These are phyloP conservation scores for Amiota communis DNA, from an alignment of 2,888 invertebrate genomes.

Conservation along the genomic window DNA sequence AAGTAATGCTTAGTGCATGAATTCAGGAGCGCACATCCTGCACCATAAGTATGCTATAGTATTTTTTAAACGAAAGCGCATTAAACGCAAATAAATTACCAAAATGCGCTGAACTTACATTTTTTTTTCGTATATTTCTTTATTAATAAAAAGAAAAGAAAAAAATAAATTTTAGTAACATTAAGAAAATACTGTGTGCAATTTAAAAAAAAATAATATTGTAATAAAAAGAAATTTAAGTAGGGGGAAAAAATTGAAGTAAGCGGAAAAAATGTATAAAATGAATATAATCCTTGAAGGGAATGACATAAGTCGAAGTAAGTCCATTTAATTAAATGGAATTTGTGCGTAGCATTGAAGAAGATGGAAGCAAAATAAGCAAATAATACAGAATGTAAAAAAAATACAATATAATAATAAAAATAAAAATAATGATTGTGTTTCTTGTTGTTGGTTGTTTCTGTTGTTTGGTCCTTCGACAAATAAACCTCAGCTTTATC, in stretches of 20 bases:
- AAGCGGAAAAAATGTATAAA: slow-evolving; percentile 20
- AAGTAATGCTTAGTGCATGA: neutral
- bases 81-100: slow-evolving; percentile 16
- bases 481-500: slow-evolving; percentile 18
- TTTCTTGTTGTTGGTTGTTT: too few species aligned
- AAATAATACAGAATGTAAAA: neutral
- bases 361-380: neutral
- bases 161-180: slow-evolving; percentile 5
- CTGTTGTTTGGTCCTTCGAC: neutral
- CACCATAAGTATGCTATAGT: neutral
- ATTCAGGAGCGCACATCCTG: neutral
- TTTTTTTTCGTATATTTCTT: neutral
- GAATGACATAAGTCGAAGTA: slow-evolving; percentile 53
- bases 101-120: slow-evolving; percentile 27
- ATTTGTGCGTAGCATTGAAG: slow-evolving; percentile 37
- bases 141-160: neutral
- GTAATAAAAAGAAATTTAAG: neutral
- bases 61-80: neutral
- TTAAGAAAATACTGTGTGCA: slow-evolving; percentile 8
- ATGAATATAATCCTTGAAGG: slow-evolving; percentile 39
- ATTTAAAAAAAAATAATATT: neutral
- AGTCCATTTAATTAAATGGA: slow-evolving; percentile 54
- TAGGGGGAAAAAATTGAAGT: neutral
- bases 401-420: neutral
- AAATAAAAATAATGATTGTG: neutral